Evolutionary conservation across 2,797 vertebrate species (phyloP).

Genomic region (Eulemur mongoz): DNA sequence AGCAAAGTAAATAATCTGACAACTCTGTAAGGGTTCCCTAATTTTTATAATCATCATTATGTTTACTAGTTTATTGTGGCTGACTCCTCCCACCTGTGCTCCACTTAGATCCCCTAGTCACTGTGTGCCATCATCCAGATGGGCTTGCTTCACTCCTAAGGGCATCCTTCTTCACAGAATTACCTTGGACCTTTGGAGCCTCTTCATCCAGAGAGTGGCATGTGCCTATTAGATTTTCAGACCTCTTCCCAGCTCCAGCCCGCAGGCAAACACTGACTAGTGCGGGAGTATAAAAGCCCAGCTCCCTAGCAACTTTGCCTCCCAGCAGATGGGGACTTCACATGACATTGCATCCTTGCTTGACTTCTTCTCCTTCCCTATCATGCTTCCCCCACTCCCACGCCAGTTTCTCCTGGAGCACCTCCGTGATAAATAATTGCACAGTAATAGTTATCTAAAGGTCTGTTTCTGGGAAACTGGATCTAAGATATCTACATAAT

Average conservation of each 20-base stretch:
- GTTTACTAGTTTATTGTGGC: background rate
- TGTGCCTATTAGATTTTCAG: background rate
- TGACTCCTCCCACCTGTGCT: background rate
- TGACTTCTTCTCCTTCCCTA: background rate
- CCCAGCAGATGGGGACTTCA: background rate
- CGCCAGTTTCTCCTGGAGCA: background rate
- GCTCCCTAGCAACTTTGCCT: background rate
- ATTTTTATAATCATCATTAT: background rate
- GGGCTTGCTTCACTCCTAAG: background rate
- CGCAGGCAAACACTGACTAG: background rate
- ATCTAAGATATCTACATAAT: background rate
- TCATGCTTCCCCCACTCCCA: background rate
- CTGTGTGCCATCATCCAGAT: background rate
- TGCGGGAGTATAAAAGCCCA: background rate
- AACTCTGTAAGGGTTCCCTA: background rate
- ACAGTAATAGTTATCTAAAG: background rate
- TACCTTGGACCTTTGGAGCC: background rate
- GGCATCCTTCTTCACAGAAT: background rate
- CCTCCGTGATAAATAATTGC: background rate
- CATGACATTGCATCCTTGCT: background rate
- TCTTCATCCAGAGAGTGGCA: background rate
- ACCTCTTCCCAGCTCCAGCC: background rate
- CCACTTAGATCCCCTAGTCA: background rate
- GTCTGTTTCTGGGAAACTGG: background rate
- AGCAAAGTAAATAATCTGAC: conserved; percentile 8